Evolutionary conservation across 2,888 invertebrate genomes (phyloP), one percentile per base, ranked within the genome.

Genomic region (Willowsia nigromaculata): DNA sequence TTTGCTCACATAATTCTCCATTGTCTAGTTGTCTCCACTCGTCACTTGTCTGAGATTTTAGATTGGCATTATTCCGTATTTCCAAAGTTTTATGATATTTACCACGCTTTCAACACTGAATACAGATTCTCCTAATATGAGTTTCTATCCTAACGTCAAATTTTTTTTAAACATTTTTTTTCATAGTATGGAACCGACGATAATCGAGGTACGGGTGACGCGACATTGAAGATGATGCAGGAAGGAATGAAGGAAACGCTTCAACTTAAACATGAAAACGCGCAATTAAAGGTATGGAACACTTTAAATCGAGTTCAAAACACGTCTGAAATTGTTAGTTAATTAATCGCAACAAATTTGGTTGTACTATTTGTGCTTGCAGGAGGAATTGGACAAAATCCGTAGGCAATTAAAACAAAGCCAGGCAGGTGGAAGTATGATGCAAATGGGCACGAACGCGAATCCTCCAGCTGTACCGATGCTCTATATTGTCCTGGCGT

Each of bases 241-340:
- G n/a, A n/a, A n/a, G n/a, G n/a, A n/a, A n/a, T n/a, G 74, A 89
- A 85, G 59, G 91, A 91, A 76, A 82, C 81, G 18, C 9, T 81
- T 47, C 90, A 90, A 71, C 81, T 92, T 88, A 91, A 84, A 94
- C 96, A 97, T 94, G 98, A 98, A 94, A 97, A 97, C 95, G 95
- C 97, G 93, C 96, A 96, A 94, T 95, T 98, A 93, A 97, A 97
- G 96, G 97, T 97, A 94, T 94, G 94, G 94, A n/a, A 76, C 4
- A 53, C 18, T 56, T 0, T 9, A 33, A 7, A 6, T 80, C 15
- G 33, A 22, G 6, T 43, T 1, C 15, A 13, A 18, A 9, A 11
- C 18, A 59, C 1, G 9, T 50, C 22, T n/a, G n/a, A n/a, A n/a
- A n/a, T 37, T 37, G 37, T 37, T 37, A 9, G 4, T 37, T 37